These are phyloP conservation scores for Chirona hameri DNA, from an alignment of 2,888 invertebrate species.

Conservation along the genomic window DNA sequence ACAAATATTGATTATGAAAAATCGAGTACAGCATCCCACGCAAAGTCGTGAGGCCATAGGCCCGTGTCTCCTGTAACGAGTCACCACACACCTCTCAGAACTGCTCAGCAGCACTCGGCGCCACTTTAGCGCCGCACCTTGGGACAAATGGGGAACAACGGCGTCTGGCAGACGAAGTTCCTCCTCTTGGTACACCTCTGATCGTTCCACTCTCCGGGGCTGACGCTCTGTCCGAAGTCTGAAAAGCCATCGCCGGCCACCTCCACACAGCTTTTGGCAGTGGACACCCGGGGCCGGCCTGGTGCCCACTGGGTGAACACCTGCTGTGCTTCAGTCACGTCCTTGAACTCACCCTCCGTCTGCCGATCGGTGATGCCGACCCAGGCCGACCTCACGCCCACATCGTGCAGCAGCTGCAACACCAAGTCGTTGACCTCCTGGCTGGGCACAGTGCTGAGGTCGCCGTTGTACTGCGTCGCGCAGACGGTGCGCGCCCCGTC, in stretches of 20 bases:
- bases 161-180: not conserved
- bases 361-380: not conserved
- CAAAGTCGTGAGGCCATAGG: too few relatives aligned
- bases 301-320: not conserved
- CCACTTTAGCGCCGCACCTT: not conserved
- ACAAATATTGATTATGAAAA: too few relatives aligned
- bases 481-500: not conserved
- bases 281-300: not conserved
- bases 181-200: not conserved
- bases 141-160: not conserved
- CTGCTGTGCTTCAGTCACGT: not conserved
- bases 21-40: too few relatives aligned
- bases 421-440: not conserved
- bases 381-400: not conserved
- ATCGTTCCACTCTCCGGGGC: not conserved
- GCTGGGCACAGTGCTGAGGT: not conserved
- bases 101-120: too few relatives aligned
- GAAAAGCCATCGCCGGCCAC: not conserved
- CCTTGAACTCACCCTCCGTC: not conserved
- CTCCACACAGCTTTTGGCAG: not conserved
- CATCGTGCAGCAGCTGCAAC: not conserved
- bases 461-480: not conserved
- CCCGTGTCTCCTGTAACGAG: too few relatives aligned
- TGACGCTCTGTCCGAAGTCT: not conserved
- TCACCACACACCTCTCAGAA: too few relatives aligned